Base-by-base conservation (phyloP, 2,113 vertebrate genomes). In the Pomatostomus ruficeps region DNA sequence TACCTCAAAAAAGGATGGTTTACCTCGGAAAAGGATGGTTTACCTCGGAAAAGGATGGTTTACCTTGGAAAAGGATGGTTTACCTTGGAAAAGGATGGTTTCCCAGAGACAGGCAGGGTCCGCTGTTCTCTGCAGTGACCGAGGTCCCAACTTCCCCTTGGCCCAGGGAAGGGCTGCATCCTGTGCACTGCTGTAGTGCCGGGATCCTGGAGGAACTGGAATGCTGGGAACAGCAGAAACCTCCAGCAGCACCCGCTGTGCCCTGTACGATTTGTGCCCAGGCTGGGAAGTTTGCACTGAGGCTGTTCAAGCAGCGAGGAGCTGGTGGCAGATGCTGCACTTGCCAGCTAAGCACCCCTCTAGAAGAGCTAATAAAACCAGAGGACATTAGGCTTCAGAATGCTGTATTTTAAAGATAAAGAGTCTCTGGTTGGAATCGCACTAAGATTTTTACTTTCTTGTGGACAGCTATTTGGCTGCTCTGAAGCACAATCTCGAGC, bases 291-390 rank as follows among this genome's bases (percentile, higher is more conserved):
- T 52, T 58, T 26, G 45, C 11, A 3, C 68, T 66, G 52, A 10
- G 70, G 82, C 52, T 67, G n/a, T 20, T 33, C 23, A 28, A 62
- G 63, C 79, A 4, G 25, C 0, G 0, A 40, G 2, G 54, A 96
- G 58, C n/a, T 8, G 2, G 58, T 73, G 83, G 91, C 95, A 93
- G 95, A 91, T 93, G 95, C 88, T 85, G 92, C 92, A 48, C 92
- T 97, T 85, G 68, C 86, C 76, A 52, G 88, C 92, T 62, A 55
- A 95, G 94, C 88, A 88, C 35, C 94, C 91, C 68, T 92, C 84
- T 48, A 91, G 77, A 91, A 68, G 0, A 68, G 84, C 54, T 46
- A 45, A 61, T 91, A 89, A 93, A 94, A 72, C 18, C 26, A 2
- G 91, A 89, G 81, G 65, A 58, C 14, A 3, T 31, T 12, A 36